Base-by-base conservation (phyloP, 2,797 vertebrate genomes). In the Pseudomugil tenellus region DNA sequence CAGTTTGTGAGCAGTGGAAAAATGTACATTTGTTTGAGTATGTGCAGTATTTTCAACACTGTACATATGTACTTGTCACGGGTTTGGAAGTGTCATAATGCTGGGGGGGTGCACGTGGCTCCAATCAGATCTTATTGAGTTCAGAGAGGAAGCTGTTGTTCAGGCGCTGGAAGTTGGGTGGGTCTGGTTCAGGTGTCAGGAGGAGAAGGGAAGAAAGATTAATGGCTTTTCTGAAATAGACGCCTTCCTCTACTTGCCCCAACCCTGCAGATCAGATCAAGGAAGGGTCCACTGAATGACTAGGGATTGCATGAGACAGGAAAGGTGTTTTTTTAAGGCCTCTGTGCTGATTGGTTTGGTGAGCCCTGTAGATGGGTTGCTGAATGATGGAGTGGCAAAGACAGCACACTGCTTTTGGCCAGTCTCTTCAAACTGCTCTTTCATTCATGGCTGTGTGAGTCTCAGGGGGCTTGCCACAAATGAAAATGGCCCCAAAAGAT, bases 151-250 rank as follows among this genome's bases (percentile, higher is more conserved):
- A 74, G 71, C 72, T 73, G 86, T 63, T 84, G 83, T 46, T 53
- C 86, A 86, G 80, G 52, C 54, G 58, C 69, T 28, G 25, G 64
- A 74, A 64, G 67, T 84, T 86, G 89, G 85, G 81, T 68, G 82
- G 70, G 83, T 89, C 83, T 69, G 81, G 87, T 87, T 92, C 80
- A 91, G 76, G 87, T 94, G 92, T 94, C 93, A 89, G 78, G 85
- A 84, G 85, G 81, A 87, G 89, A 91, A 87, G 74, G 79, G 74
- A 81, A 92, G 91, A 88, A 92, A 93, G 92, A 94, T 94, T 92
- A 92, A 93, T 92, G 92, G 69, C 81, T 84, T 79, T 73, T 77
- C 74, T 84, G 84, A 88, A 89, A 85, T 46, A 37, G 80, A 84
- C 77, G 75, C 80, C 77, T 81, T 84, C 83, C 84, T 87, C 84